These are phyloP conservation scores for Takifugu flavidus DNA, from an alignment of 2,113 vertebrate genomes.

Conservation along the genomic window DNA sequence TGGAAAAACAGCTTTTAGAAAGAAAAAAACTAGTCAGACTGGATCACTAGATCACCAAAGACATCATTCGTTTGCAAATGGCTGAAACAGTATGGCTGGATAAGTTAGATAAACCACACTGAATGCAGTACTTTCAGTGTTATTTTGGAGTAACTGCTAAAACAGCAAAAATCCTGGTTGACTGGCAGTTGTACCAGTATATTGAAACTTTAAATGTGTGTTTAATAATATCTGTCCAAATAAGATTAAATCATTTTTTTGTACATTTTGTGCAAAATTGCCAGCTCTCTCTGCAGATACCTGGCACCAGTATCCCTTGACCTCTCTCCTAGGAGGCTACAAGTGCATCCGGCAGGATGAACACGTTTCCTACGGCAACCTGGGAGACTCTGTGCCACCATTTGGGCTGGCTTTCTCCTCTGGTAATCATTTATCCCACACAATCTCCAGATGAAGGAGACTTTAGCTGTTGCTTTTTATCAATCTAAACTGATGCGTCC, in stretches of 20 bases:
- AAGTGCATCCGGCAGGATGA: constrained; percentile 83
- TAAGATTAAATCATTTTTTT: background rate
- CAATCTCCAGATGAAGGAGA: background rate
- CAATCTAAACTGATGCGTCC: background rate
- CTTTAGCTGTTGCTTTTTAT: background rate
- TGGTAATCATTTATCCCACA: constrained; percentile 67
- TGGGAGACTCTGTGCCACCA: constrained; percentile 83
- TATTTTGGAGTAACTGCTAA: too few relatives aligned
- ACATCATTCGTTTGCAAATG: too few relatives aligned
- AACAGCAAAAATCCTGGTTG: too few relatives aligned
- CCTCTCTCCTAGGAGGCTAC: constrained; percentile 80
- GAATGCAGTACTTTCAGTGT: too few relatives aligned
- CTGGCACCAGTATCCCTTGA: constrained; percentile 73
- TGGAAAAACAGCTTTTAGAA: too few relatives aligned
- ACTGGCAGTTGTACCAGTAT: too few relatives aligned
- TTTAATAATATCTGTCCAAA: background rate
- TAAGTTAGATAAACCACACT: too few relatives aligned
- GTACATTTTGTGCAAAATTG: background rate
- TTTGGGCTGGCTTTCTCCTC: constrained; percentile 90
- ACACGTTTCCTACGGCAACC: constrained; percentile 82
- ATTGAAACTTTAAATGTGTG: too few relatives aligned
- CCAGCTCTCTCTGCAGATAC: constrained; percentile 53
- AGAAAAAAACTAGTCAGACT: too few relatives aligned
- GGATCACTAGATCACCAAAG: too few relatives aligned
- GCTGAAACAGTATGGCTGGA: too few relatives aligned